phyloP scores from a whole-genome alignment of 2,888 invertebrate species.

The Polyommatus iphigenia region DNA sequence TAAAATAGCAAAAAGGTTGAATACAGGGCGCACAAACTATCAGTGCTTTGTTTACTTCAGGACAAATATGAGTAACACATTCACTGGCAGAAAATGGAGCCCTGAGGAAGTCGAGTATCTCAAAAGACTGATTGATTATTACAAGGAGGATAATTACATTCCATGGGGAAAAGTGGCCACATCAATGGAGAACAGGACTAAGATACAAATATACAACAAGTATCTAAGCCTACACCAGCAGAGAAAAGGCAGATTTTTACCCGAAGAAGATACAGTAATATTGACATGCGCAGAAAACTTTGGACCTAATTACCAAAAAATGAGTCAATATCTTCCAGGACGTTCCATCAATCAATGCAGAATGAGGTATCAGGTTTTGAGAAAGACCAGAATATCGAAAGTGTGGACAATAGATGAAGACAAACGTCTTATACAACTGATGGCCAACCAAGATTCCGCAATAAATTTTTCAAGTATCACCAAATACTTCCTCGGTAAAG shows the following conservation, averaged over 20 bases:
- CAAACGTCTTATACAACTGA: conserved; percentile 75
- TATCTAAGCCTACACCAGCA: conserved; percentile 63
- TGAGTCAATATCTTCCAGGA: conserved; percentile 80
- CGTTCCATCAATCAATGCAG: conserved; percentile 82
- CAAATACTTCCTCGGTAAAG: conserved; percentile 74
- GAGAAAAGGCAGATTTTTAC: conserved; percentile 82
- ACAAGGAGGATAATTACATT: conserved; percentile 83
- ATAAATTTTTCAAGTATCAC: conserved; percentile 69
- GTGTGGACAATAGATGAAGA: conserved; percentile 84
- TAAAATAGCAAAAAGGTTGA: conserved; percentile 78
- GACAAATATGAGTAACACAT: conserved; percentile 64
- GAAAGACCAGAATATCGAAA: conserved; percentile 62
- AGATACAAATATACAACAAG: conserved; percentile 83
- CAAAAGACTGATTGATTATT: conserved; percentile 80
- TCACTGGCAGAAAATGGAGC: conserved; percentile 80
- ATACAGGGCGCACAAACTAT: conserved; percentile 82
- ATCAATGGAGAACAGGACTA: conserved; percentile 82
- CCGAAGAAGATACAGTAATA: conserved; percentile 84
- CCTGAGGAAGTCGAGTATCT: conserved; percentile 85
- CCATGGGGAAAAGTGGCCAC: conserved; percentile 87
- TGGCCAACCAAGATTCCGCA: conserved; percentile 68
- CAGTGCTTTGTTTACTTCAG: conserved; percentile 85
- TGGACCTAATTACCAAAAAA: conserved; percentile 82
- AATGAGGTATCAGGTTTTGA: conserved; percentile 78
- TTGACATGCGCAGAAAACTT: conserved; percentile 81